Evolutionary conservation across 2,888 invertebrate species (phyloP).

Genomic region (Lepidocyrtoides sp.): DNA sequence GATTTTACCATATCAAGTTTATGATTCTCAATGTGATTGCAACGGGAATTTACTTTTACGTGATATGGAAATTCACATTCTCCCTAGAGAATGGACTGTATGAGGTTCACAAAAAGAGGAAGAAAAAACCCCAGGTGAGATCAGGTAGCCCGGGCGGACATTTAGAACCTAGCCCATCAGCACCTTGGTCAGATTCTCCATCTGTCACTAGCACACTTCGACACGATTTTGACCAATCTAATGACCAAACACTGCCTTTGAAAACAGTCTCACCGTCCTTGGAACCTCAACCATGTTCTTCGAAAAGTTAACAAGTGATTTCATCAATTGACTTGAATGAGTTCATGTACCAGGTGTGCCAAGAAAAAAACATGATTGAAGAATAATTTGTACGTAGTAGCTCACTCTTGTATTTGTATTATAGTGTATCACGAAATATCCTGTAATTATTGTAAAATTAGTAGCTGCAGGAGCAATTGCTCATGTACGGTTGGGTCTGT

Average conservation of each 20-base stretch:
- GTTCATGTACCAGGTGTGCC: too few species aligned
- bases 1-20: slow-evolving; percentile 63
- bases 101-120: slow-evolving; percentile 60
- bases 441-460: too few species aligned
- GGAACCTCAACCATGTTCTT: slow-evolving; percentile 69
- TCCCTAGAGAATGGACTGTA: slow-evolving; percentile 74
- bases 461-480: too few species aligned
- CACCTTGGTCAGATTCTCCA: slow-evolving; percentile 69
- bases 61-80: slow-evolving; percentile 53
- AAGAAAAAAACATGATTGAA: too few species aligned
- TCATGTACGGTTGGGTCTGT: too few species aligned
- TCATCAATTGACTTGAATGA: too few species aligned
- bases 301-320: slow-evolving; percentile 50
- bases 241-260: slow-evolving; percentile 53
- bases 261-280: not conserved
- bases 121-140: not conserved
- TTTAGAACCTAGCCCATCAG: slow-evolving; percentile 43
- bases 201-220: too few species aligned
- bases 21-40: slow-evolving; percentile 56
- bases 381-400: too few species aligned
- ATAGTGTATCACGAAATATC: too few species aligned
- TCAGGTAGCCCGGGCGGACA: not conserved
- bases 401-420: too few species aligned
- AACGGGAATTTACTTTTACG: slow-evolving; percentile 63
- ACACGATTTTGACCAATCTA: not conserved